Base-by-base conservation (phyloP, 1,140 invertebrate genomes). In the Camponotus floridanus region DNA sequence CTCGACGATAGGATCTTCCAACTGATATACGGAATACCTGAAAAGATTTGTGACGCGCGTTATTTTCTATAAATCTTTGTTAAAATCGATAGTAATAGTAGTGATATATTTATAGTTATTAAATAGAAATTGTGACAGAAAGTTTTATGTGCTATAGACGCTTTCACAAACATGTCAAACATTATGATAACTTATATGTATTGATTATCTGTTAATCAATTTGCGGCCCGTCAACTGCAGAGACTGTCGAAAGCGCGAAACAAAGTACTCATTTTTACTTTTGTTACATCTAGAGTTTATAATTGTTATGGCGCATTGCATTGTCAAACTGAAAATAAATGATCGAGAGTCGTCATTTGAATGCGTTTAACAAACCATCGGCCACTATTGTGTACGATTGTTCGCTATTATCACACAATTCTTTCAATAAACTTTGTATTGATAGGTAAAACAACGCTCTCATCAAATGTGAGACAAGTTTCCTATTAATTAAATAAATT, bases 1-100 rank as follows among this genome's bases (percentile, higher is more conserved):
- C 9, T 93, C 92, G 13, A 95, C 78, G 39, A 90, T 74, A 1
- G 95, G 95, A 61, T 94, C 91, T 1, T 91, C 89, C 15, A 96
- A 70, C 57, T 91, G 88, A 79, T 95, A 95, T 26, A 95, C 94
- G 0, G 93, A 93, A 85, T 95, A 94, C 93, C 93, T 90, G 15
- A 42, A 81, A n/a, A 21, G 55, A 15, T n/a, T 31, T 7, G 13
- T 45, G 11, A 51, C 3, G 48, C 15, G 13, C 15, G 9, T 57
- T 57, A 80, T 42, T 80, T 71, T 7, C 18, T 39, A 0, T 15
- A 8, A 73, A 71, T 6, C 21, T 39, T 11, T 57, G 26, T 64
- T 45, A 1, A 70, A 18, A 36, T 48, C 4, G 2, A n/a, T 31
- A n/a, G 1, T 64, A 67, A 33, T 11, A 26, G 62, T 45, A 71